Base-by-base conservation (phyloP, 2,888 invertebrate genomes). In the Stratiomys singularior region DNA sequence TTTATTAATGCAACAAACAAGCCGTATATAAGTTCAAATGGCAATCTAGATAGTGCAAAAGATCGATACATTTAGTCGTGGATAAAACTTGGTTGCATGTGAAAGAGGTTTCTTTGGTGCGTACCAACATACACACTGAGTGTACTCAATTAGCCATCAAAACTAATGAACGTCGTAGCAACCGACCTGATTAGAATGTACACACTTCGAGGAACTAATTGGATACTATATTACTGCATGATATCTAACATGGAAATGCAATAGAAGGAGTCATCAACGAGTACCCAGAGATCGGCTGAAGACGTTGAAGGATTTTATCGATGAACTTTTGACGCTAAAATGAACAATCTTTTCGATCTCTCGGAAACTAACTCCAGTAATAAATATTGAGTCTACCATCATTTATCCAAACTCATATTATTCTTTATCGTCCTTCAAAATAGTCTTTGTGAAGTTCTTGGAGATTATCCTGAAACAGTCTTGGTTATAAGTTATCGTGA, bases 111-210 rank as follows among this genome's bases (percentile, higher is more conserved):
- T 7, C n/a, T 27, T 74, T 56, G 18, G 60, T 74, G 60, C 72
- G 72, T 56, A 58, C 58, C 9, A 21, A 72, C 52, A 72, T 60
- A 74, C 74, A 60, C 60, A 37, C 37, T 21, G 72, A 56, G 64
- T 64, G 63, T 76, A 64, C 23, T 76, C 64, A 76, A 76, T 76
- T 76, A 76, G 76, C 76, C 76, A 46, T 60, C 69, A 69, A 69
- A 69, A 69, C 47, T 47, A 47, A 69, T 69, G 69, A 69, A 69
- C 30, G 69, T 69, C 47, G 69, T 69, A 44, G 28, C 25, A 23
- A 76, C 21, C 76, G 76, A 63, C 47, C 76, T 76, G 63, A 76
- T 76, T 76, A 76, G 37, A 76, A 64, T 64, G 76, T 46, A 76
- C 64, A 76, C 76, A 76, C 37, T 69, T 47, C 25, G n/a, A 21